A percentile compares a stretch with the other conserved stretches of the same genome.
These are phyloP conservation scores for Bombus superbus DNA, from an alignment of 1,140 invertebrate genomes.

Conservation along the genomic window DNA sequence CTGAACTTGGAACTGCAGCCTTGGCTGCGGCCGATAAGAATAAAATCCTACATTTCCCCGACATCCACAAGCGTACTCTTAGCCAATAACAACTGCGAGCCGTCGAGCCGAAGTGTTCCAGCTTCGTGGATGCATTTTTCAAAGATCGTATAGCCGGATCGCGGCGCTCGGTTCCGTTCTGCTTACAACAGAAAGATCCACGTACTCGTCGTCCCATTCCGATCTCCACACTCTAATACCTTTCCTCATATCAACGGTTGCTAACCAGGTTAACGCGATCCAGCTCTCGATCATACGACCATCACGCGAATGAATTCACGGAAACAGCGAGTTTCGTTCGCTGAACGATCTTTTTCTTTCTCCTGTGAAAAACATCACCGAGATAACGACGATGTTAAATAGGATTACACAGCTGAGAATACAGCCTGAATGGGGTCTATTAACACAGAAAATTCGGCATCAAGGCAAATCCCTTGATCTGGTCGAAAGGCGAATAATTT, in stretches of 20 bases:
- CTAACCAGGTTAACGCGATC: slow-evolving; percentile 79
- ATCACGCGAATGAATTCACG: slow-evolving; percentile 70
- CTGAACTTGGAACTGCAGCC: background rate
- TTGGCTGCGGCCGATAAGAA: background rate
- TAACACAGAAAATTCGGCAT: background rate
- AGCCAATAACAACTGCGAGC: background rate
- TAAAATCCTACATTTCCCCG: background rate
- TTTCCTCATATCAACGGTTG: slow-evolving; percentile 71
- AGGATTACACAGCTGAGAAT: background rate
- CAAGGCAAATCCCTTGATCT: background rate
- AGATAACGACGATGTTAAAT: background rate
- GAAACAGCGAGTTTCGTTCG: slow-evolving; percentile 15
- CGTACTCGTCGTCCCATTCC: slow-evolving; percentile 67
- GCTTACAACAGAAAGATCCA: slow-evolving; percentile 76
- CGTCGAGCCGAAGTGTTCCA: background rate
- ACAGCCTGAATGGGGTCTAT: background rate
- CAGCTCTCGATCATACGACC: slow-evolving; percentile 72
- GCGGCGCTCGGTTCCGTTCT: slow-evolving; percentile 79
- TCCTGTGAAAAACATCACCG: background rate
- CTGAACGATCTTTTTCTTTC: background rate
- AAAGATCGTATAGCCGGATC: slow-evolving; percentile 63
- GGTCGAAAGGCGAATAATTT: background rate
- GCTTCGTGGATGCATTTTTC: slow-evolving; percentile 48
- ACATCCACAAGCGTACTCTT: background rate
- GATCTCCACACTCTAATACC: slow-evolving; percentile 82